Evolutionary conservation across 2,888 invertebrate genomes (phyloP).

Genomic region (Nymphalis urticae): DNA sequence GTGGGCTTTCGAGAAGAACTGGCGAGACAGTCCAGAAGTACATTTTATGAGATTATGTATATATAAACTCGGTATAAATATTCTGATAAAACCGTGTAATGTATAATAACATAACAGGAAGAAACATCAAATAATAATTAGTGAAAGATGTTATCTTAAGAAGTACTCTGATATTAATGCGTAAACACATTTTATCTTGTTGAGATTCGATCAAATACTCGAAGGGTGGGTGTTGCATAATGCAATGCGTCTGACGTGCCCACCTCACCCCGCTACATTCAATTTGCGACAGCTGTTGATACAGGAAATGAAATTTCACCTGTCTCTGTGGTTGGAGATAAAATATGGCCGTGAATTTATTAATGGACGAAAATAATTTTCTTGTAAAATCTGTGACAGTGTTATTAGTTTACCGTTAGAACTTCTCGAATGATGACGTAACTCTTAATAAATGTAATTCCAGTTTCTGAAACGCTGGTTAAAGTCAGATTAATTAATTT

Average conservation of each 20-base stretch:
- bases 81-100: no score
- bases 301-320: slow-evolving; percentile 23
- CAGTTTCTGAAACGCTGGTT: no score
- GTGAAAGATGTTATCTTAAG: background rate
- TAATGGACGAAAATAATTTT: slow-evolving; percentile 6
- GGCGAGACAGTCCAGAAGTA: no score
- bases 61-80: no score
- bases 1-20: no score
- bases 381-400: background rate
- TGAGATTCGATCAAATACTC: slow-evolving; percentile 13
- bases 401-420: no score
- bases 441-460: no score
- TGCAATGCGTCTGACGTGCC: slow-evolving; percentile 23
- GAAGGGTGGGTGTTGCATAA: slow-evolving; percentile 21
- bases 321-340: slow-evolving; percentile 11
- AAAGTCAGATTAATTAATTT: no score
- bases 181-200: slow-evolving; percentile 16
- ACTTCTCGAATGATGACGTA: no score
- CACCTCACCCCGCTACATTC: slow-evolving; percentile 5
- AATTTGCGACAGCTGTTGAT: slow-evolving; percentile 11
- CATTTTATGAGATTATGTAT: no score
- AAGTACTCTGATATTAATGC: background rate
- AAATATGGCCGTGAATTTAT: slow-evolving; percentile 9
- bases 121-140: background rate
- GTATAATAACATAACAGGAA: no score